A percentile compares a stretch with the other conserved stretches of the same genome.
Evolutionary conservation across 2,888 invertebrate species (phyloP).

Genomic region (Calameuta filiformis): DNA sequence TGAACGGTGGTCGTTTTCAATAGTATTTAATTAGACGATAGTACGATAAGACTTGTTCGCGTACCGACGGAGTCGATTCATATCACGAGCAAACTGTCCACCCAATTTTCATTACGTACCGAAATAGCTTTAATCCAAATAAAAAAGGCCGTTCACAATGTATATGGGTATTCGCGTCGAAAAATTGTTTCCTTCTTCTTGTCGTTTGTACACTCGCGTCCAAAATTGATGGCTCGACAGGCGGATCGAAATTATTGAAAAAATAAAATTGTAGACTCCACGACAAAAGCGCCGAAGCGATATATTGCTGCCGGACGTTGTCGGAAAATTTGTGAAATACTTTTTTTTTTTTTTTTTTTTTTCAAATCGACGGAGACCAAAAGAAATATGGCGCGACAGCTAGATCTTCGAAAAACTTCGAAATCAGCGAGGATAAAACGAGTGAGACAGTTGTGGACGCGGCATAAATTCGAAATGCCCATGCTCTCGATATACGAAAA

Average conservation of each 20-base stretch:
- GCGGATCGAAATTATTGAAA: neutral
- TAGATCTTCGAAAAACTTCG: neutral
- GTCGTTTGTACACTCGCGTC: neutral
- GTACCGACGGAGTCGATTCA: neutral
- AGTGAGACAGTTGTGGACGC: neutral
- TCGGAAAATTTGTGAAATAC: neutral
- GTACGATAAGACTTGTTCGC: neutral
- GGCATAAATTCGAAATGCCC: neutral
- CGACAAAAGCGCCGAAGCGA: neutral
- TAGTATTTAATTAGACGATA: neutral
- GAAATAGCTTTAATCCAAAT: neutral
- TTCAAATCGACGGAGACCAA: neutral
- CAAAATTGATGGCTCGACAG: neutral
- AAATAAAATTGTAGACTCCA: too few relatives aligned
- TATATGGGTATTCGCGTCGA: neutral
- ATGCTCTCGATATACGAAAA: neutral
- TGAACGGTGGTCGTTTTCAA: slow-evolving; percentile 26
- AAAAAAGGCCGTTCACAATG: too few relatives aligned
- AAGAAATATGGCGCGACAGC: neutral
- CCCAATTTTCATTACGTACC: neutral
- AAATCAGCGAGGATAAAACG: neutral
- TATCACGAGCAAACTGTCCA: neutral
- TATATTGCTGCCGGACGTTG: too few relatives aligned
- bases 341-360: neutral
- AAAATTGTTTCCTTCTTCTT: neutral